These are phyloP conservation scores for Crypturellus tataupa DNA, from an alignment of 2,797 vertebrate species.

Conservation along the genomic window DNA sequence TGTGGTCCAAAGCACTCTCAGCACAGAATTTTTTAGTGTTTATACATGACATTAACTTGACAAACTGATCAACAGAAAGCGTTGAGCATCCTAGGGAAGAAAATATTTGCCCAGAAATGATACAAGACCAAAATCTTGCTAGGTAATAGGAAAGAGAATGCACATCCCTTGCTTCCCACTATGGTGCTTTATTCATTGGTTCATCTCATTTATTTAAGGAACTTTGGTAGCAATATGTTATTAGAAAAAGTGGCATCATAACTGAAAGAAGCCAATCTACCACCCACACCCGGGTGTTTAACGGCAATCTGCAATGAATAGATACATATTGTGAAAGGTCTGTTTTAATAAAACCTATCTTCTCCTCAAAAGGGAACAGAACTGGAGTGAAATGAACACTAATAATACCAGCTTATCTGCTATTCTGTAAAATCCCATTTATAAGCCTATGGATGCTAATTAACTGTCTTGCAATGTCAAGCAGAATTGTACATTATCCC, in stretches of 20 bases:
- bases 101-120: not conserved
- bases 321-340: not conserved
- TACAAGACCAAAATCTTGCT: not conserved
- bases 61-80: not conserved
- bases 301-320: not conserved
- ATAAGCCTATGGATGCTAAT: slow-evolving; percentile 40
- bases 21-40: not conserved
- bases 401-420: slow-evolving; percentile 11
- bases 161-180: not conserved
- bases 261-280: not conserved
- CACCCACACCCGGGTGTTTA: not conserved
- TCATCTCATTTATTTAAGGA: not conserved
- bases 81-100: not conserved
- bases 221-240: not conserved
- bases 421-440: slow-evolving; percentile 6
- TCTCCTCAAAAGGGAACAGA: slow-evolving; percentile 13
- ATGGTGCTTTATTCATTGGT: not conserved
- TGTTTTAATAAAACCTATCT: slow-evolving; percentile 20
- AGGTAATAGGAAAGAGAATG: not conserved
- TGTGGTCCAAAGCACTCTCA: not conserved
- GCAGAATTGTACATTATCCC: not conserved
- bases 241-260: not conserved
- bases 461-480: not conserved
- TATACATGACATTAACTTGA: not conserved
- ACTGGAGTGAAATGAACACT: not conserved